Conservation (phyloP, 2,888 invertebrate genomes). For the Lasioglossum vierecki region DNA sequence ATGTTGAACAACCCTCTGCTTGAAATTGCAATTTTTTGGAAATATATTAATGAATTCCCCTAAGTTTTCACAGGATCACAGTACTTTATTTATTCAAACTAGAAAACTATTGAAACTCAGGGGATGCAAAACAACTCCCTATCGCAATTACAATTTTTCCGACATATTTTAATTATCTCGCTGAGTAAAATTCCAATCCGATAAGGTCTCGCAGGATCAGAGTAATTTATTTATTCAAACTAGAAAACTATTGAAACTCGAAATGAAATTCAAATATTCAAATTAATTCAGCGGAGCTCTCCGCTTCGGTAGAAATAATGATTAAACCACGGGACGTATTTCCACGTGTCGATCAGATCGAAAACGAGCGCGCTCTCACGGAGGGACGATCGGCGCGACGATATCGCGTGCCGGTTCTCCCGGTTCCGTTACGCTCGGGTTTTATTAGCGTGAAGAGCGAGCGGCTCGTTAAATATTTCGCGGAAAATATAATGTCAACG, state of each 20-base stretch:
- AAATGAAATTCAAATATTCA: too few species aligned
- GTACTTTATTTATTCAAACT: not conserved
- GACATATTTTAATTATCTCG: not conserved
- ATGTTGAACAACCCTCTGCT: not conserved
- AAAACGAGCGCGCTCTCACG: not conserved
- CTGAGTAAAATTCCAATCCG: too few species aligned
- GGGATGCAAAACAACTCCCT: too few species aligned
- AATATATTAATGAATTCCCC: rapidly evolving
- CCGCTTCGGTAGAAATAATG: not conserved
- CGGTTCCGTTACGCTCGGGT: not conserved
- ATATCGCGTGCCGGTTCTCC: not conserved
- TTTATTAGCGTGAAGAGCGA: not conserved
- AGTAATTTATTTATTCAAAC: not conserved
- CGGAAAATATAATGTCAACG: not conserved
- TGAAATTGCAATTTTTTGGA: too few species aligned
- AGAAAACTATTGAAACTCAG: too few species aligned
- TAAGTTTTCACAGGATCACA: not conserved
- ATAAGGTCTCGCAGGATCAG: not conserved
- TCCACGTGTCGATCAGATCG: not conserved
- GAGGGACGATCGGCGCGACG: not conserved
- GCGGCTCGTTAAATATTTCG: conserved; percentile 3
- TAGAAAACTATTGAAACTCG: not conserved
- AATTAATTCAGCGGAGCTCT: not conserved
- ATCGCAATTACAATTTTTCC: not conserved
- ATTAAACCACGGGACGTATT: not conserved